A percentile compares a stretch with the other conserved stretches of the same genome.
phyloP scores from a whole-genome alignment of 2,113 vertebrate species.

The Hylia prasina region DNA sequence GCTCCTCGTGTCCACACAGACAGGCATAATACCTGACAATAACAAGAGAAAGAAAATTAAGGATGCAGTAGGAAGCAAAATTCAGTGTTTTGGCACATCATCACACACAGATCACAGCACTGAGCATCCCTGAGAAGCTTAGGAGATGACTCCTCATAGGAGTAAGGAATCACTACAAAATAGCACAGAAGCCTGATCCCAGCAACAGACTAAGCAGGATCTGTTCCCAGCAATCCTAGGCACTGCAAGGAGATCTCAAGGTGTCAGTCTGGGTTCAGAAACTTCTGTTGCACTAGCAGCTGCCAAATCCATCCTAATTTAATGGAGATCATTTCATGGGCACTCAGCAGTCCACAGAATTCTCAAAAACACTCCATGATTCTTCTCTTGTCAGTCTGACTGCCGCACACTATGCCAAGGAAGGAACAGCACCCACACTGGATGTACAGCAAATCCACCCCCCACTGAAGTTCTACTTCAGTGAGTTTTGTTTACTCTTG shows the following conservation, averaged over 20 bases:
- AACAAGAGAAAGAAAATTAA: background rate
- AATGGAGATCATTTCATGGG: background rate
- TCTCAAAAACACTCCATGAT: background rate
- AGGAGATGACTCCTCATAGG: background rate
- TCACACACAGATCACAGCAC: background rate
- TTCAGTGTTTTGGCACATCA: background rate
- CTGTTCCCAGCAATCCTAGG: background rate
- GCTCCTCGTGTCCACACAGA: constrained; percentile 92
- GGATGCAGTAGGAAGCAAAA: background rate
- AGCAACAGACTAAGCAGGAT: background rate
- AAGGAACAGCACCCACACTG: background rate
- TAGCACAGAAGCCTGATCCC: background rate
- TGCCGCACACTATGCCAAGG: fast-evolving
- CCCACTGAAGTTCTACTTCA: fast-evolving
- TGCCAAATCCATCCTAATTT: constrained; percentile 2
- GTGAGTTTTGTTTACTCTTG: background rate
- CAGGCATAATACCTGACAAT: constrained; percentile 90
- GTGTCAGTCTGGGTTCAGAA: background rate
- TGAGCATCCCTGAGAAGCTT: background rate
- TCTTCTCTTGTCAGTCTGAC: background rate
- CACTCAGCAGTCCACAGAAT: background rate
- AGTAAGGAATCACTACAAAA: background rate
- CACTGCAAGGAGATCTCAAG: background rate
- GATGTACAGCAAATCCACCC: background rate
- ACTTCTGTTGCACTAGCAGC: background rate